Evolutionary conservation across 2,888 invertebrate genomes (phyloP), one percentile per base, ranked within the genome.

Genomic region (Stomorhina lunata): DNA sequence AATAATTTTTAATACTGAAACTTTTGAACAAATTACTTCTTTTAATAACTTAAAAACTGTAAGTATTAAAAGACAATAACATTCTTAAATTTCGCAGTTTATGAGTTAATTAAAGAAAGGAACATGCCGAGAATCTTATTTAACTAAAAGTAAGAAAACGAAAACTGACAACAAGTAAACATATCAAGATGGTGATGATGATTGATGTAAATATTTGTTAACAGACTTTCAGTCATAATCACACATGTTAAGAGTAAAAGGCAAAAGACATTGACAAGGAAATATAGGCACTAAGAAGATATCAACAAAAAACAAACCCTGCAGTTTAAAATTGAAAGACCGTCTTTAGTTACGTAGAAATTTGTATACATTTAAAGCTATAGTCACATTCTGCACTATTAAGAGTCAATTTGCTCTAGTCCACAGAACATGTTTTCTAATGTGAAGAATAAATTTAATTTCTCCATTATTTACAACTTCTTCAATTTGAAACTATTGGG

Each of bases 191-290:
- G n/a, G n/a, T n/a, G n/a, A n/a, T n/a, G n/a, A n/a, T 68, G 76
- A 77, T 77, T 77, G 68, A 77, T 77, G 68, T 53, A 32, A 48
- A 68, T 12, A 32, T 40, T 48, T 37, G 50, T 53, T 43, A 61
- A 53, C 40, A 50, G 59, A 68, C 59, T 29, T 50, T 77, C 27
- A 17, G 59, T 43, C 68, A 61, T 77, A 10, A 22, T 37, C 43
- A 68, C 57, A 32, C 59, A 59, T 59, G 29, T 57, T 37, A 10
- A 17, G n/a, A n/a, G n/a, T n/a, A 27, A 45, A 29, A 45, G 17
- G n/a, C 43, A 17, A 68, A 50, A 37, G 2, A 10, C 10, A 15
- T 9, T 22, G 12, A 40, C 7, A 20, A 10, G 43, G 15, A 68
- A 40, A 29, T 27, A 29, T 7, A 32, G 15, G 20, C 34, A 29